These are phyloP conservation scores for Flabesymbios commensalis DNA, from an alignment of 2,888 invertebrate species.

Conservation along the genomic window DNA sequence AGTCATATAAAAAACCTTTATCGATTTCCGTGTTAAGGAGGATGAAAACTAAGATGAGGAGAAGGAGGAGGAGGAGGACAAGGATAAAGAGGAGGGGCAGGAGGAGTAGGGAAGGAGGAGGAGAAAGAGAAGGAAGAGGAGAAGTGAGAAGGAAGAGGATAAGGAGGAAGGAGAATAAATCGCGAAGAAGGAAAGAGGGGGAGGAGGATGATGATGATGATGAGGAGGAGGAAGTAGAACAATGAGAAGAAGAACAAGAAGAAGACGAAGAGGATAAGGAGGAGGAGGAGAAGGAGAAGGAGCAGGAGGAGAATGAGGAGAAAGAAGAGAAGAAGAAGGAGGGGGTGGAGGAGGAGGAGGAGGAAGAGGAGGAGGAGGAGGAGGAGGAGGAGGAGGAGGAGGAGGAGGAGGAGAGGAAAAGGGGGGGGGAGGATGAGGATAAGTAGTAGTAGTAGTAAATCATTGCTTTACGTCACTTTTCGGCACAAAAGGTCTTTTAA, in stretches of 20 bases:
- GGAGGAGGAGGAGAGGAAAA: background rate
- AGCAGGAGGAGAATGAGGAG: background rate
- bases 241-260: constrained; percentile 1
- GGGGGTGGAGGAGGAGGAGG: background rate
- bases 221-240: constrained; percentile 1
- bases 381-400: background rate
- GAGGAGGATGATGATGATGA: no score
- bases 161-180: background rate
- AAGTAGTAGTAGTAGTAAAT: background rate
- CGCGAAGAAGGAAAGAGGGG: no score
- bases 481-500: no score
- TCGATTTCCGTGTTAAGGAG: background rate
- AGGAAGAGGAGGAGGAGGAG: no score
- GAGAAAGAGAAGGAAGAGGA: background rate
- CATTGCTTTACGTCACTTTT: no score
- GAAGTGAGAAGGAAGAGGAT: background rate
- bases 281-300: background rate
- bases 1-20: no score
- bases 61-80: background rate
- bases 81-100: background rate
- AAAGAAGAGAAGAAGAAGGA: no score
- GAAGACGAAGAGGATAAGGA: background rate
- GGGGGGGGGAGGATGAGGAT: background rate
- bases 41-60: background rate
- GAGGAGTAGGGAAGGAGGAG: background rate